Conservation (phyloP, 2,888 invertebrate genomes). For the Callinectes sapidus region DNA sequence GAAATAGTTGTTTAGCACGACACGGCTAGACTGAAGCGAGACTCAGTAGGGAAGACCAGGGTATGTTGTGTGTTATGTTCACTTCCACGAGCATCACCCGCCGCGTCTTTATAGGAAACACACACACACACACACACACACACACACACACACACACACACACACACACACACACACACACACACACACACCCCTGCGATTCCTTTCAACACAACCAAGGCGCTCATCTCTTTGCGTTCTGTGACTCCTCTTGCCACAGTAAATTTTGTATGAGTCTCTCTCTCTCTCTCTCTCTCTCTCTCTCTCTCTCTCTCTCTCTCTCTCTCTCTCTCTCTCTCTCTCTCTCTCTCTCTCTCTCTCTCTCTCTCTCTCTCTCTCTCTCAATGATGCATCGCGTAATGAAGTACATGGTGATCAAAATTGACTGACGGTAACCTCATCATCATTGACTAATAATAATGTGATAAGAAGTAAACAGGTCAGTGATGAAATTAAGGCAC, state of each 20-base stretch:
- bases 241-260: background rate
- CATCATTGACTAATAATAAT: background rate
- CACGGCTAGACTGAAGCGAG: background rate
- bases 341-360: background rate
- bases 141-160: background rate
- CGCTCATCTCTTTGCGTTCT: background rate
- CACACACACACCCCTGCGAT: constrained; percentile 13
- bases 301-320: constrained; percentile 29
- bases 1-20: background rate
- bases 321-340: constrained; percentile 23
- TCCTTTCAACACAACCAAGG: background rate
- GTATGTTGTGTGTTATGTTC: background rate
- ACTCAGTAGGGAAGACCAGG: background rate
- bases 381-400: background rate
- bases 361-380: constrained; percentile 4
- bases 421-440: background rate
- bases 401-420: background rate
- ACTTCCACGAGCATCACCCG: background rate
- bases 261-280: background rate
- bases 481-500: background rate
- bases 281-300: constrained; percentile 28
- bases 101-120: background rate
- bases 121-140: background rate
- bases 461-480: background rate
- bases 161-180: constrained; percentile 6